Evolutionary conservation across 1,140 invertebrate species (phyloP).

Genomic region (Cataglyphis hispanica): DNA sequence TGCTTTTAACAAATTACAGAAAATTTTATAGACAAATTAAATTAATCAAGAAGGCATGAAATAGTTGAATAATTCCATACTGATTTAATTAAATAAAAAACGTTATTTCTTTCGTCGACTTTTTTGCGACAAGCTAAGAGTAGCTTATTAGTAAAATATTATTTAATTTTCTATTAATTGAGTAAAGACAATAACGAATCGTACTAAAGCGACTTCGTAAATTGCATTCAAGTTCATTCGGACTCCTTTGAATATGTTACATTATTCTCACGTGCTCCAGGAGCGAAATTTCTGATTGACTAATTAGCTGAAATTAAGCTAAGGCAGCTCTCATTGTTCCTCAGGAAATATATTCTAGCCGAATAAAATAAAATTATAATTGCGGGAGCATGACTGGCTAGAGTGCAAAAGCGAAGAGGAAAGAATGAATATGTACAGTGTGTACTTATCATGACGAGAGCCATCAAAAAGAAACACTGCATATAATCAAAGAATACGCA

Average conservation of each 20-base stretch:
- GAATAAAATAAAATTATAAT: conserved; percentile 42
- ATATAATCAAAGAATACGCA: conserved; percentile 79
- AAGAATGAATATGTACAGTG: conserved; percentile 65
- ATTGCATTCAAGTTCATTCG: conserved; percentile 3
- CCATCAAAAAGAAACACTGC: conserved; percentile 74
- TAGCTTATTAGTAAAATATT: conserved; percentile 33
- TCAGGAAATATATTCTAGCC: conserved; percentile 19
- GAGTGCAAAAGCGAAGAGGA: conserved; percentile 17
- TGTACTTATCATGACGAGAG: conserved; percentile 74
- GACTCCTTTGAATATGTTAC: neutral
- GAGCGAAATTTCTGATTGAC: conserved; percentile 36
- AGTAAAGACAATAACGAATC: conserved; percentile 36
- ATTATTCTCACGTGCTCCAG: neutral
- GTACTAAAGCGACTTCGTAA: conserved; percentile 1
- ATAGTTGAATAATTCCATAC: conserved; percentile 31
- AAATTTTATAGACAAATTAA: conserved; percentile 33
- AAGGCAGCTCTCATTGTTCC: conserved; percentile 44
- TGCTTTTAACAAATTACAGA: neutral
- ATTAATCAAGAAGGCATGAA: conserved; percentile 22
- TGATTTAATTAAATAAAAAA: conserved; percentile 32
- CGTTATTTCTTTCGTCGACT: conserved; percentile 29
- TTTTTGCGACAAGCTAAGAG: conserved; percentile 16
- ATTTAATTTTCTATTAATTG: conserved; percentile 48
- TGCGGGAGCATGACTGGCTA: conserved; percentile 49
- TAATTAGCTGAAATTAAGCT: conserved; percentile 26